Evolutionary conservation across 2,888 invertebrate genomes (phyloP).

Genomic region (Oeneis ivallda): DNA sequence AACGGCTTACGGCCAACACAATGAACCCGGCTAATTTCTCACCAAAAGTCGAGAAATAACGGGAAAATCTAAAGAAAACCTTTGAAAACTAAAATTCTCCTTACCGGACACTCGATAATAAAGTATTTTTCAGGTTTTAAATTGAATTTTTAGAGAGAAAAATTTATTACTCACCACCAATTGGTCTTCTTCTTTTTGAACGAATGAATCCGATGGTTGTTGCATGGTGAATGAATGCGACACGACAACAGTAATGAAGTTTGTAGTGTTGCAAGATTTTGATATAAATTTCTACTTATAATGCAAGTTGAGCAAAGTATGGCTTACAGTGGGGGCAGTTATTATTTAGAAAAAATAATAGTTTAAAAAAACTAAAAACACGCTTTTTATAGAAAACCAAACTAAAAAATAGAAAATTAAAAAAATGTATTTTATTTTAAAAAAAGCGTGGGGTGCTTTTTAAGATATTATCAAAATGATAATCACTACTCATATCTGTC

Average conservation of each 20-base stretch:
- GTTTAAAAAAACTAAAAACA: too few relatives aligned
- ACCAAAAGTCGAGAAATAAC: constrained; percentile 39
- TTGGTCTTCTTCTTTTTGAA: constrained; percentile 62
- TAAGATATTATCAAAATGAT: too few relatives aligned
- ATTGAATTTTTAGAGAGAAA: constrained; percentile 40
- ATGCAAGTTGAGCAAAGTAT: too few relatives aligned
- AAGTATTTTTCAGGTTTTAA: neutral
- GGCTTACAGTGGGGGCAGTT: too few relatives aligned
- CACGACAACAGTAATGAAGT: constrained; percentile 31
- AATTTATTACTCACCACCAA: constrained; percentile 65
- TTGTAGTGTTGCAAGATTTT: constrained; percentile 29
- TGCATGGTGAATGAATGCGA: constrained; percentile 44
- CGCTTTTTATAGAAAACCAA: too few relatives aligned
- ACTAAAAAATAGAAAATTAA: too few relatives aligned
- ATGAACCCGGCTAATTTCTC: constrained; percentile 43
- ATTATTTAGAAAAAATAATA: too few relatives aligned
- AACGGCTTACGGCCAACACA: constrained; percentile 60
- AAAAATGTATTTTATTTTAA: too few relatives aligned
- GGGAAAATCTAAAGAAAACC: neutral
- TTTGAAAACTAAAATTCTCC: constrained; percentile 5
- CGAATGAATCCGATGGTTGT: constrained; percentile 49
- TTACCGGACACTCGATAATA: neutral
- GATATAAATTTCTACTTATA: neutral
- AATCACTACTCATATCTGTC: too few relatives aligned
- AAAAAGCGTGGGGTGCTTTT: too few relatives aligned